Conservation (phyloP, 2,113 vertebrate genomes). For the Sus scrofa region DNA sequence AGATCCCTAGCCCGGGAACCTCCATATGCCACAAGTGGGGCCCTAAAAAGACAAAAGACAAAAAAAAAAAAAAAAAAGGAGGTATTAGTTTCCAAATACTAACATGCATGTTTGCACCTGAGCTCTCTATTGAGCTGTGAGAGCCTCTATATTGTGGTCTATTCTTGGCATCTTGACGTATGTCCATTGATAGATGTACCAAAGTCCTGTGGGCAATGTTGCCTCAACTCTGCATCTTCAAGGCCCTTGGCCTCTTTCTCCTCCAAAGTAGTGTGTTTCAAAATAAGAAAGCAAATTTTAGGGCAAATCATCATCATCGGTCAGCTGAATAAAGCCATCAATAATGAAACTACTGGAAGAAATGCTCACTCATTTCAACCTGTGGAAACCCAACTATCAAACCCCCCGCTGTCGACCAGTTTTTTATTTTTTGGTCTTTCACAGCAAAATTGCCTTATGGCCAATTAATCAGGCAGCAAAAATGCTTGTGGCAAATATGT, state of each 20-base stretch:
- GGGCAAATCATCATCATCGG: not conserved
- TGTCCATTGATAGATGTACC: not conserved
- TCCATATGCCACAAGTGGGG: too few relatives aligned
- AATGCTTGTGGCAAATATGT: not conserved
- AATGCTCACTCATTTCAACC: not conserved
- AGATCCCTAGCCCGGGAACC: too few relatives aligned
- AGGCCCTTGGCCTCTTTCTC: not conserved
- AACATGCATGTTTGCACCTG: not conserved
- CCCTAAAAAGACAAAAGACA: too few relatives aligned
- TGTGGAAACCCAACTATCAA: not conserved
- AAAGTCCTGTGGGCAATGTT: not conserved
- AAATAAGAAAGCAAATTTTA: not conserved
- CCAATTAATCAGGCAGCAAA: not conserved
- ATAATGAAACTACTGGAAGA: not conserved
- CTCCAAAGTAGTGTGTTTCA: not conserved
- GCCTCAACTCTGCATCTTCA: not conserved
- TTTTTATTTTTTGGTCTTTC: not conserved
- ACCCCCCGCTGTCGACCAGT: not conserved
- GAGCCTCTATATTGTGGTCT: not conserved
- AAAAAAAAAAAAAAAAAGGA: too few relatives aligned
- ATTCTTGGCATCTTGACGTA: not conserved
- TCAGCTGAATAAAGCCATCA: not conserved
- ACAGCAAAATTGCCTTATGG: not conserved
- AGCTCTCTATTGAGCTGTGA: not conserved
- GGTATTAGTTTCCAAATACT: not conserved